A percentile compares a stretch with the other conserved stretches of the same genome.
phyloP scores from a whole-genome alignment of 2,888 invertebrate species.

The Drosophila mulleri region DNA sequence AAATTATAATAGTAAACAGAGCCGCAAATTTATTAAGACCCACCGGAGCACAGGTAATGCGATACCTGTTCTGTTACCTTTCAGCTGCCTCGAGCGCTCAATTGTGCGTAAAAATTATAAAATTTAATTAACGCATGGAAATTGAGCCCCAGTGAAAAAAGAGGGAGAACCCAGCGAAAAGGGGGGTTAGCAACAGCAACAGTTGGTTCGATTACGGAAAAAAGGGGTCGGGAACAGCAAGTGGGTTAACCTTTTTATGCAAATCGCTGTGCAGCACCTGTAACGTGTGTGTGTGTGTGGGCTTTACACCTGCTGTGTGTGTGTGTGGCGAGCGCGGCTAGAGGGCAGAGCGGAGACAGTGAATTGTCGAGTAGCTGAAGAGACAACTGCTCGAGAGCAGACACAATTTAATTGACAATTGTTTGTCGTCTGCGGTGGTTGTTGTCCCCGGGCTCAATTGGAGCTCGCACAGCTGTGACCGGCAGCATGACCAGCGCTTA shows the following conservation, averaged over 20 bases:
- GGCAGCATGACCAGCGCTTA: slow-evolving; percentile 38
- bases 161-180: not conserved
- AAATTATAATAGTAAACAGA: not conserved
- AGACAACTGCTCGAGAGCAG: slow-evolving; percentile 26
- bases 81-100: slow-evolving; percentile 10
- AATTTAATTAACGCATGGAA: slow-evolving; percentile 67
- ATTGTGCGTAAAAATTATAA: slow-evolving; percentile 70
- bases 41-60: slow-evolving; percentile 3
- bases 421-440: slow-evolving; percentile 34
- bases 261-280: slow-evolving; percentile 47
- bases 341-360: too few species aligned
- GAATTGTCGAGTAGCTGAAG: slow-evolving; percentile 10
- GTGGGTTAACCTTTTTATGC: slow-evolving; percentile 45
- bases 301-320: slow-evolving; percentile 8
- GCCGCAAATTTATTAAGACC: slow-evolving; percentile 6
- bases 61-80: slow-evolving; percentile 28
- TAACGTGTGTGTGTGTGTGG: slow-evolving; percentile 30
- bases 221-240: not conserved
- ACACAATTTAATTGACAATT: slow-evolving; percentile 53
- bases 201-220: slow-evolving; percentile 32
- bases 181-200: slow-evolving; percentile 43
- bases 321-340: not conserved
- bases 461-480: slow-evolving; percentile 30
- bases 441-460: slow-evolving; percentile 17
- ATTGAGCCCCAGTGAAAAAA: slow-evolving; percentile 26